Evolutionary conservation across 2,888 invertebrate species (phyloP), one percentile per base, ranked within the genome.

Genomic region (Temnothorax unifasciatus): DNA sequence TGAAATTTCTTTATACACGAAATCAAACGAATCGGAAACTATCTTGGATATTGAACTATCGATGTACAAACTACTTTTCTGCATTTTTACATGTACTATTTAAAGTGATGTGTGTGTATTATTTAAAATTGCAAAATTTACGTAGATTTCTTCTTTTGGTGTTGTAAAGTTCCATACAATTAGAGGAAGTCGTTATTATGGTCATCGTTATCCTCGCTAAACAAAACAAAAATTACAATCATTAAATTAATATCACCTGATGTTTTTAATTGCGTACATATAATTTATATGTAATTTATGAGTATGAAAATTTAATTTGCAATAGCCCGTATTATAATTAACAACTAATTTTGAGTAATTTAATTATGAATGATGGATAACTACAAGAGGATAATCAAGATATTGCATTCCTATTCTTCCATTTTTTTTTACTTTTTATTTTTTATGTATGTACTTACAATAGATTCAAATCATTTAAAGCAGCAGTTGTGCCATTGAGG

Each of bases 401-500:
- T 50, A 8, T 13, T 63, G 75, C 50, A 47, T 69, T 38, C 50
- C 34, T 21, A 61, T 66, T 29, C n/a, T n/a, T 21, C 50, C 13
- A 29, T n/a, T 77, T 44, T 9, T n/a, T 1, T 57, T 25, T 76
- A 29, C 29, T 61, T 68, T 34, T 66, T 21, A 52, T 21, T 76
- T 76, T 15, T 54, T 52, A 21, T 41, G 29, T 44, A 61, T 59
- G 52, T 83, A 90, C 92, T 91, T 82, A 93, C 93, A 88, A 85
- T 69, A 90, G 85, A 85, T 90, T 83, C 63, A 90, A 81, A 54
- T 87, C 90, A 66, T 89, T 92, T 11, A 88, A 75, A 11, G 89
- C 85, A 54, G 75, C 88, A 18, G 82, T 79, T n/a, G 83, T 82
- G 6, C 61, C 83, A 47, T 84, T 74, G 47, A 97, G 97, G 91